These are phyloP conservation scores for Triops cancriformis DNA, from an alignment of 1,140 invertebrate genomes.

Conservation along the genomic window DNA sequence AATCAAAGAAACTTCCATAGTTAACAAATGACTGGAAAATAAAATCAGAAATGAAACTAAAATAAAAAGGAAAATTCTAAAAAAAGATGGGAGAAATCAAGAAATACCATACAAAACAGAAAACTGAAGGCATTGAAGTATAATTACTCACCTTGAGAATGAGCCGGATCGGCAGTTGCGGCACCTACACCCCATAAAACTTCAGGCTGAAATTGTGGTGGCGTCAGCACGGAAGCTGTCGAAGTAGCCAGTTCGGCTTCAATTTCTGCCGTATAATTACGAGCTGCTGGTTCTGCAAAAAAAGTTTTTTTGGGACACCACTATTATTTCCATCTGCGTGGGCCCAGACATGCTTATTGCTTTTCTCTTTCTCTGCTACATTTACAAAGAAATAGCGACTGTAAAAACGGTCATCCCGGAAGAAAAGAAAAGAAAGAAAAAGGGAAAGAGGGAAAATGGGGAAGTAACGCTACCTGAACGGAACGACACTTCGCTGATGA, in stretches of 20 bases:
- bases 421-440: background rate
- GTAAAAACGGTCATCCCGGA: background rate
- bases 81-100: background rate
- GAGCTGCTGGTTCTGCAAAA: constrained; percentile 12
- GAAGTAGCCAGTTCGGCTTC: constrained; percentile 22
- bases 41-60: background rate
- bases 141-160: background rate
- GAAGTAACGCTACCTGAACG: constrained; percentile 55
- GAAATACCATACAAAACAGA: too few relatives aligned
- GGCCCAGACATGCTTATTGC: background rate
- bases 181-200: background rate
- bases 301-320: background rate
- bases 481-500: constrained; percentile 79
- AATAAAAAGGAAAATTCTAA: background rate
- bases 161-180: background rate
- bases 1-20: too few relatives aligned
- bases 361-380: background rate
- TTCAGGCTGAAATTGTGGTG: constrained; percentile 8
- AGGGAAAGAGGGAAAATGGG: constrained; percentile 19
- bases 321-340: constrained; percentile 20
- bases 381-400: background rate
- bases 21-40: too few relatives aligned
- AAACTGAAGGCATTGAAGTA: background rate
- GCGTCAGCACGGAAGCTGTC: constrained; percentile 15
- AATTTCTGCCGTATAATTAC: constrained; percentile 29